phyloP scores from a whole-genome alignment of 2,888 invertebrate genomes.

The Thyatira batis region DNA sequence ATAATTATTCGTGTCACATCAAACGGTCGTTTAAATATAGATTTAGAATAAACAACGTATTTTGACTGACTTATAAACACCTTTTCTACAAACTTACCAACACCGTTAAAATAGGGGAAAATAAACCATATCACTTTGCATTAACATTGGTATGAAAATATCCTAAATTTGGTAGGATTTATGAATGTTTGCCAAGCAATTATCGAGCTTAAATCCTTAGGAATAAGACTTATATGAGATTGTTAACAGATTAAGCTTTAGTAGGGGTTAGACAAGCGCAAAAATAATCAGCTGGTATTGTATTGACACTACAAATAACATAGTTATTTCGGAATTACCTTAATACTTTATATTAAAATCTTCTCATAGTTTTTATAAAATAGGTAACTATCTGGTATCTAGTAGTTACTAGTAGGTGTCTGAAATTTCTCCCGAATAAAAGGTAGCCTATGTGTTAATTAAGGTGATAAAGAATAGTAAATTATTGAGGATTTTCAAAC shows the following conservation, averaged over 20 bases:
- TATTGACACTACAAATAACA: slow-evolving; percentile 33
- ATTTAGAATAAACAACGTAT: slow-evolving; percentile 36
- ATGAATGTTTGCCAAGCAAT: neutral
- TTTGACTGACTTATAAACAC: slow-evolving; percentile 31
- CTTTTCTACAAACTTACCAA: neutral
- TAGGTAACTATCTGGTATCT: too few relatives aligned
- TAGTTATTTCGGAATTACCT: slow-evolving; percentile 18
- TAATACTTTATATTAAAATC: neutral
- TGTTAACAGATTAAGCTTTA: slow-evolving; percentile 7
- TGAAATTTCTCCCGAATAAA: too few relatives aligned
- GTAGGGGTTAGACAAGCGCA: slow-evolving; percentile 26
- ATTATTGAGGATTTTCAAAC: too few relatives aligned
- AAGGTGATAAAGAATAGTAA: too few relatives aligned
- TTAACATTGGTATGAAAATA: neutral
- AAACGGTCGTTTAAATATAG: slow-evolving; percentile 48
- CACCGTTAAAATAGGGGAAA: slow-evolving; percentile 4
- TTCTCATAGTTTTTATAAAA: too few relatives aligned
- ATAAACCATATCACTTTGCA: slow-evolving; percentile 6
- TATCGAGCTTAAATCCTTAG: neutral
- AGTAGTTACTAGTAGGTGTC: too few relatives aligned
- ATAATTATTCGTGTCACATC: slow-evolving; percentile 52
- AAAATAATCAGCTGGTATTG: slow-evolving; percentile 34
- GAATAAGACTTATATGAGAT: neutral
- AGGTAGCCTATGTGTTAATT: too few relatives aligned
- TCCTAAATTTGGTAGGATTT: neutral